Evolutionary conservation across 2,113 vertebrate species (phyloP).

Genomic region (Carlito syrichta): DNA sequence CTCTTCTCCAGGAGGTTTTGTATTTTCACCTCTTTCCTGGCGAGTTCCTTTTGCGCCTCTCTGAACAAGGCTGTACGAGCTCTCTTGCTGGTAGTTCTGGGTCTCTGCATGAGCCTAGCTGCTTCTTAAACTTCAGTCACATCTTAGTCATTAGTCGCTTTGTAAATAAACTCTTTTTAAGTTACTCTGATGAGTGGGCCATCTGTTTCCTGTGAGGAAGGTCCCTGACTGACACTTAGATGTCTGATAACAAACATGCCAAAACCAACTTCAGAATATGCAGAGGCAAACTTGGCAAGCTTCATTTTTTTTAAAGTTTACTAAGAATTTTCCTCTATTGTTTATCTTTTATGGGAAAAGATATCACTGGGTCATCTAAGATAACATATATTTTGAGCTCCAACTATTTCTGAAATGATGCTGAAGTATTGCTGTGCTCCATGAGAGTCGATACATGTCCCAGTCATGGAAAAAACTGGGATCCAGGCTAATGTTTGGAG

Average conservation of each 20-base stretch:
- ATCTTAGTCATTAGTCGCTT: conserved; percentile 36
- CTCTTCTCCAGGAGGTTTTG: neutral
- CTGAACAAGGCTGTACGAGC: neutral
- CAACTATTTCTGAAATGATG: conserved; percentile 29
- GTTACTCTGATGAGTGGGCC: conserved; percentile 41
- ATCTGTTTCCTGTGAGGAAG: conserved; percentile 72
- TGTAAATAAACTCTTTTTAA: conserved; percentile 48
- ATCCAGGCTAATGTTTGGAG: neutral
- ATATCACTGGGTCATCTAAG: neutral
- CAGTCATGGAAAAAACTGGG: neutral
- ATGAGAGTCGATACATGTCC: neutral
- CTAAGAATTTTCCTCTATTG: conserved; percentile 37
- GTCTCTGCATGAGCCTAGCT: neutral
- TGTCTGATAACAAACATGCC: conserved; percentile 51
- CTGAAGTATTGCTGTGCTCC: neutral
- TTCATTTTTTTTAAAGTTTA: neutral
- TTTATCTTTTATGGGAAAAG: conserved; percentile 14
- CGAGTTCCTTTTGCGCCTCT: neutral
- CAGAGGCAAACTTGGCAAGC: conserved; percentile 35
- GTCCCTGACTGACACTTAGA: conserved; percentile 39
- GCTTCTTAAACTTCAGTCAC: conserved; percentile 49
- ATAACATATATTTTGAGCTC: neutral
- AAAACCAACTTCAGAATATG: conserved; percentile 61
- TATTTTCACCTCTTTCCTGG: neutral
- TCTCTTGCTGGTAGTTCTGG: neutral